Evolutionary conservation across 2,113 vertebrate species (phyloP), one percentile per base, ranked within the genome.

Genomic region (Apaloderma vittatum): DNA sequence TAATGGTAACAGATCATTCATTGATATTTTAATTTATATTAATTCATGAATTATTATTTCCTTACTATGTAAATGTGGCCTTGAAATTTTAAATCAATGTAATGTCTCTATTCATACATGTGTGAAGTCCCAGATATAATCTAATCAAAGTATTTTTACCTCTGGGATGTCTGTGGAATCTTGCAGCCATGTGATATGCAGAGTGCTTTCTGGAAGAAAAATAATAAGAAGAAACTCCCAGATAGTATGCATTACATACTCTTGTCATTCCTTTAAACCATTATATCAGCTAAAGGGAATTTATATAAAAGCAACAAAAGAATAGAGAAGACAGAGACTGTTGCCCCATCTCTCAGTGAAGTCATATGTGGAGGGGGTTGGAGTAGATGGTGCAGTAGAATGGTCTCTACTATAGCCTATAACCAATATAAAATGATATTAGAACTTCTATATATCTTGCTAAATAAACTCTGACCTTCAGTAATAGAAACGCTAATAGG

Each of bases 1-100:
- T 84, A 37, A 4, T 24, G 59, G 12, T 58, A 51, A 11, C 8
- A 84, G 24, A 72, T 2, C 2, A n/a, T 37, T 67, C 11, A 1
- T 9, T 40, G 12, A 30, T 4, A 67, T 40, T 84, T 86, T 68
- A 46, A 40, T 10, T 57, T 65, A 8, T 4, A 36, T 59, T 43
- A 68, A 48, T 11, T 26, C 49, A 61, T 0, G 1, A 34, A 3
- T 65, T 12, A 2, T 48, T 12, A 57, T 52, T 6, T 30, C 11
- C 11, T 66, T 45, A n/a, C 5, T 67, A 23, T 9, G 13, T 13
- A 72, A 66, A n/a, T 17, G 3, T 17, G 68, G 5, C 6, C 13
- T 71, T 58, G 19, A 4, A 63, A 46, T 5, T 11, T 88, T 12
- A 55, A 52, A 21, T 71, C 12, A 34, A 14, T 12, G 26, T 54